Percentiles rank a stretch among this genome's conserved stretches.
Evolutionary conservation across 2,888 invertebrate genomes (phyloP).

Genomic region (Charanyca ferruginea): DNA sequence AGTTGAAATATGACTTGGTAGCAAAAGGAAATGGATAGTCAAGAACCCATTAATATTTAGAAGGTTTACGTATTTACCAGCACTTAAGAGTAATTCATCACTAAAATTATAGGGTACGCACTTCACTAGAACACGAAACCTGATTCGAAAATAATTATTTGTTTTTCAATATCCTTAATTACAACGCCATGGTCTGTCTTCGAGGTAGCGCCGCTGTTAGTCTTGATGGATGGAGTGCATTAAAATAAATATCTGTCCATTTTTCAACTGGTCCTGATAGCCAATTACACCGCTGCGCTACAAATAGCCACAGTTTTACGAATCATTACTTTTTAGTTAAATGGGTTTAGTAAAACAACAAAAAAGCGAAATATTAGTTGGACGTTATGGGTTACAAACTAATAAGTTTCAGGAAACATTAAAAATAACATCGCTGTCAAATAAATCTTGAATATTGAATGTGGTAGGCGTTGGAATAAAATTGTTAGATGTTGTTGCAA

Average conservation of each 20-base stretch:
- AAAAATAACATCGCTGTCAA: slow-evolving; percentile 43
- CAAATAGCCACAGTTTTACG: slow-evolving; percentile 73
- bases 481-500: background rate
- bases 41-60: slow-evolving; percentile 48
- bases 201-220: slow-evolving; percentile 59
- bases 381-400: slow-evolving; percentile 40
- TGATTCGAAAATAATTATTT: slow-evolving; percentile 63
- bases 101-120: slow-evolving; percentile 48
- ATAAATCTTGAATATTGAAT: slow-evolving; percentile 46
- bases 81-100: slow-evolving; percentile 54
- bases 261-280: slow-evolving; percentile 75
- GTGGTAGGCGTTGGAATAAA: slow-evolving; percentile 9
- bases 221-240: slow-evolving; percentile 75
- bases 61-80: slow-evolving; percentile 45
- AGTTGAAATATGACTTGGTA: slow-evolving; percentile 24
- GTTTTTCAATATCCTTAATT: slow-evolving; percentile 61
- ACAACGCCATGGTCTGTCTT: slow-evolving; percentile 62
- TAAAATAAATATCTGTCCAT: slow-evolving; percentile 78
- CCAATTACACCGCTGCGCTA: slow-evolving; percentile 73
- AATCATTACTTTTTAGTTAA: slow-evolving; percentile 67
- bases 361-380: slow-evolving; percentile 27
- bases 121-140: slow-evolving; percentile 46
- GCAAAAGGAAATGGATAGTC: slow-evolving; percentile 38
- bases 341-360: slow-evolving; percentile 52
- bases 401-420: slow-evolving; percentile 48